phyloP scores from a whole-genome alignment of 2,888 invertebrate species.

The Branchipolynoe longqiensis region DNA sequence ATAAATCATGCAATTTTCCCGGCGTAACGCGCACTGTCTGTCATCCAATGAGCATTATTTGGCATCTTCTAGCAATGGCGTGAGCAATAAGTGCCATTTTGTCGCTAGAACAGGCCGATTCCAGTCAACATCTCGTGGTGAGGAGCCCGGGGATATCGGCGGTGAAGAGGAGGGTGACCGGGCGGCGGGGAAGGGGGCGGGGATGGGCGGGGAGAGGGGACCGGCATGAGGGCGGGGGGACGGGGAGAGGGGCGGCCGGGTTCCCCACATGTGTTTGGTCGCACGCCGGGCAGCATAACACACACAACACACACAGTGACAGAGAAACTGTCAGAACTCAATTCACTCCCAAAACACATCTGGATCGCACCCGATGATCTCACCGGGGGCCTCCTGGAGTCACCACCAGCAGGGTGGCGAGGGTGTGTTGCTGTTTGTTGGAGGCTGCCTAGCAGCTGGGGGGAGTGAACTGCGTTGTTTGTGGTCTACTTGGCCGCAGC shows the following conservation, averaged over 20 bases:
- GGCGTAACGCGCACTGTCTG: constrained; percentile 1
- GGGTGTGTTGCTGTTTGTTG: not conserved
- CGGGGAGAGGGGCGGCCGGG: too few relatives aligned
- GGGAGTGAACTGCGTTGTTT: constrained; percentile 23
- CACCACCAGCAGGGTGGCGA: not conserved
- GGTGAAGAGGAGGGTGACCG: not conserved
- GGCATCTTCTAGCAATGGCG: not conserved
- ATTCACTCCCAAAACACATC: not conserved
- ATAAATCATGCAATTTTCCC: constrained; percentile 18
- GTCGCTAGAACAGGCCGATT: not conserved
- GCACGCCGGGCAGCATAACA: not conserved
- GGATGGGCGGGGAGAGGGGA: too few relatives aligned
- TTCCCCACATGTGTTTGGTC: too few relatives aligned
- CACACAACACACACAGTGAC: not conserved
- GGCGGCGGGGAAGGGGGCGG: not conserved
- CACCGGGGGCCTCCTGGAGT: not conserved
- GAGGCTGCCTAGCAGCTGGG: not conserved
- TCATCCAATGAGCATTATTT: not conserved
- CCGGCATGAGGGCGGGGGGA: too few relatives aligned
- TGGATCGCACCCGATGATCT: not conserved
- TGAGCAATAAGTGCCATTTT: not conserved
- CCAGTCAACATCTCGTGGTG: not conserved
- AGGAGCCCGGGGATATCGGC: too few relatives aligned
- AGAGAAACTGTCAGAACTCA: not conserved
- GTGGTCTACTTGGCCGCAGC: not conserved